Conservation (phyloP, 2,797 vertebrate species). For the Cottoperca gobio region DNA sequence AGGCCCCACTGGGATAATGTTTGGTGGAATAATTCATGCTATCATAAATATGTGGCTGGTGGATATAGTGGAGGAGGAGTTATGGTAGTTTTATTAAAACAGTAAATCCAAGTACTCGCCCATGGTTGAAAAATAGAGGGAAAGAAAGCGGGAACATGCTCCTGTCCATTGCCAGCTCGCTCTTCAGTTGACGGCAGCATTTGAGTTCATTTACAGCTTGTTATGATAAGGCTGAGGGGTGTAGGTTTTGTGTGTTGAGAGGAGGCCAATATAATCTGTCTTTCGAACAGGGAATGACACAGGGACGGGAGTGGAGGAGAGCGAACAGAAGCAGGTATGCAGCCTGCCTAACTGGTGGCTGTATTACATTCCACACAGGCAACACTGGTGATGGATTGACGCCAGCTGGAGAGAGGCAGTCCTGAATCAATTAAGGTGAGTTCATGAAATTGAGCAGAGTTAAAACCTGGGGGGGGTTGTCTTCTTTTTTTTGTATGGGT, state of each 20-base stretch:
- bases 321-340: conserved; percentile 60
- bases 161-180: conserved; percentile 48
- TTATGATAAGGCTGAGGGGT: conserved; percentile 66
- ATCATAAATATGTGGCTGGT: conserved; percentile 72
- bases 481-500: conserved; percentile 40
- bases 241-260: conserved; percentile 62
- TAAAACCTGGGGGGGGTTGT: conserved; percentile 52
- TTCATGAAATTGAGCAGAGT: conserved; percentile 79
- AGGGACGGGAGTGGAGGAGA: conserved; percentile 41
- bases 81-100: conserved; percentile 81
- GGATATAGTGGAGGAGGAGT: conserved; percentile 59
- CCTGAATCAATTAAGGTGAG: conserved; percentile 80
- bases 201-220: conserved; percentile 76
- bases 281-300: conserved; percentile 78
- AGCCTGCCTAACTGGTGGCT: conserved; percentile 61
- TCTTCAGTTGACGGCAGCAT: conserved; percentile 54
- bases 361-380: conserved; percentile 73
- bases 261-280: conserved; percentile 81
- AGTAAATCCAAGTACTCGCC: conserved; percentile 71
- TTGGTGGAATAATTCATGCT: conserved; percentile 78
- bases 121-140: conserved; percentile 27
- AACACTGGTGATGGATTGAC: conserved; percentile 78
- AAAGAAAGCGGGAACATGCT: conserved; percentile 19
- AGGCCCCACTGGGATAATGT: conserved; percentile 63
- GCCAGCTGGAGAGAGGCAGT: conserved; percentile 79